Evolutionary conservation across 2,888 invertebrate genomes (phyloP).

Genomic region (Synergus umbraculus): DNA sequence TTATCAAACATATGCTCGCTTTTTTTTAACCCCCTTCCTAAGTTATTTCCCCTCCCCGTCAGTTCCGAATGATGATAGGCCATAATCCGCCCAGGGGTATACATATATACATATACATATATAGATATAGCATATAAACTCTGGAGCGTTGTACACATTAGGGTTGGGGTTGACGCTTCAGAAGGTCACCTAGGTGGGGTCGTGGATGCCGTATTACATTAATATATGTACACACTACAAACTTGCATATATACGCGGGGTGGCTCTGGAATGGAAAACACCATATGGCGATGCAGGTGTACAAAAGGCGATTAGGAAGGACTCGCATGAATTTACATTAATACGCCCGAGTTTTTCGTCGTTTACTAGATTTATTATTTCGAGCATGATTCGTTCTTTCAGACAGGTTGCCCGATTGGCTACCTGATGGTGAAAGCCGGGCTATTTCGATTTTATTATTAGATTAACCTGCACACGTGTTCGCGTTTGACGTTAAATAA

Average conservation of each 20-base stretch:
- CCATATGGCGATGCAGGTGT: slow-evolving; percentile 77
- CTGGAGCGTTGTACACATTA: slow-evolving; percentile 63
- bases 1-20: slow-evolving; percentile 69
- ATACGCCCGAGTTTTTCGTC: slow-evolving; percentile 70
- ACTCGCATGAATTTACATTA: slow-evolving; percentile 76
- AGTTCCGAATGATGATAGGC: slow-evolving; percentile 73
- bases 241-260: slow-evolving; percentile 47
- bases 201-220: slow-evolving; percentile 54
- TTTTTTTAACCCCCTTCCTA: slow-evolving; percentile 52
- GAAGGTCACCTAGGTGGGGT: slow-evolving; percentile 67
- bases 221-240: slow-evolving; percentile 54
- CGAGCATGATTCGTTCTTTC: slow-evolving; percentile 66
- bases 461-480: slow-evolving; percentile 25
- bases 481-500: slow-evolving; percentile 10
- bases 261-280: slow-evolving; percentile 67
- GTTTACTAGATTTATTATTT: slow-evolving; percentile 74
- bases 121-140: slow-evolving; percentile 6
- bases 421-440: slow-evolving; percentile 19
- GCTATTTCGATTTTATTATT: slow-evolving; percentile 16
- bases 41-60: slow-evolving; percentile 58
- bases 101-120: slow-evolving; percentile 51
- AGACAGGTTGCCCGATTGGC: slow-evolving; percentile 48
- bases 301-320: slow-evolving; percentile 72
- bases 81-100: slow-evolving; percentile 72
- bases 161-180: slow-evolving; percentile 67